phyloP scores from a whole-genome alignment of 37 sponge, comb jelly and placozoan species.

The Aphrocallistes beatrix region DNA sequence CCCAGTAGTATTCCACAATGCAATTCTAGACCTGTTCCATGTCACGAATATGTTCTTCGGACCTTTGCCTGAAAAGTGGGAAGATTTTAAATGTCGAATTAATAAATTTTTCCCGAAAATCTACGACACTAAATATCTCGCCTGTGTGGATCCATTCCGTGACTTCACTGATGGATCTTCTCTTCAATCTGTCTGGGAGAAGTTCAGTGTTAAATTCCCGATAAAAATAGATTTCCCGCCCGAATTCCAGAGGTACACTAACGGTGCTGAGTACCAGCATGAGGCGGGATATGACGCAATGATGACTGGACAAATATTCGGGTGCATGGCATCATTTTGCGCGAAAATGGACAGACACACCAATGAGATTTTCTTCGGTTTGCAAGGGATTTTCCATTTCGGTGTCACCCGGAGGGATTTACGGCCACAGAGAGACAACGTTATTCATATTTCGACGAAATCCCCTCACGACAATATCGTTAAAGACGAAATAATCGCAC shows the following conservation, averaged over 20 bases:
- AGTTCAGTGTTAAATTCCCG: not conserved
- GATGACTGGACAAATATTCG: not conserved
- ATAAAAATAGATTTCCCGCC: not conserved
- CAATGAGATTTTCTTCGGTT: not conserved
- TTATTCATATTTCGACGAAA: not conserved
- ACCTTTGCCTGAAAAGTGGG: not conserved
- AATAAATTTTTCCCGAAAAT: not conserved
- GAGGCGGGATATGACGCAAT: not conserved
- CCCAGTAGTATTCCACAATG: not conserved
- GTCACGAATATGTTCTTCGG: not conserved
- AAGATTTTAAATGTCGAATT: not conserved
- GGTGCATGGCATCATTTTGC: not conserved
- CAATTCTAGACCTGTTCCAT: constrained; percentile 2
- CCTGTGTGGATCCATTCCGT: not conserved
- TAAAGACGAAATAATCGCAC: not conserved
- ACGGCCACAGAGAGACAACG: not conserved
- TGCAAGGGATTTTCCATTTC: constrained; percentile 1
- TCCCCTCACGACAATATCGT: not conserved
- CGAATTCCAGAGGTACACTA: not conserved
- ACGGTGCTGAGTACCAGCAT: not conserved
- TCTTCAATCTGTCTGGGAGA: not conserved
- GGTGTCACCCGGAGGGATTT: not conserved
- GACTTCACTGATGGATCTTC: not conserved
- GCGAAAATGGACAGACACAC: not conserved
- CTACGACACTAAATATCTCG: not conserved